phyloP scores from a whole-genome alignment of 2,113 vertebrate genomes.

The Falco punctatus region DNA sequence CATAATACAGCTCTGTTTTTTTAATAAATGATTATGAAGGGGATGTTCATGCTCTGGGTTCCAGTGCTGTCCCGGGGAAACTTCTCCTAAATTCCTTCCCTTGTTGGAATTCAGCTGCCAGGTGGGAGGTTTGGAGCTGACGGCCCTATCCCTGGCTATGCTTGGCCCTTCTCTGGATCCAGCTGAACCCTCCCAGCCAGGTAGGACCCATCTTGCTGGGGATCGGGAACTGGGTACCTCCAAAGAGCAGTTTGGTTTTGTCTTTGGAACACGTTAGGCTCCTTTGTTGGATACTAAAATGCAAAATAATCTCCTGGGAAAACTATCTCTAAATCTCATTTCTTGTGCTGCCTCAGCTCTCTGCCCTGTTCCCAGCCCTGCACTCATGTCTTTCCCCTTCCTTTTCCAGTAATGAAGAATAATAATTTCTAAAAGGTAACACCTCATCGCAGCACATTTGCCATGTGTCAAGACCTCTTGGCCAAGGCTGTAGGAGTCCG shows the following conservation, averaged over 20 bases:
- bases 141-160: rapidly evolving
- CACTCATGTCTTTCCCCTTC: rapidly evolving
- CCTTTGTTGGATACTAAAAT: not conserved
- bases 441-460: rapidly evolving
- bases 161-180: not conserved
- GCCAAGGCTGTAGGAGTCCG: not conserved
- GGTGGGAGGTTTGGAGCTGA: not conserved
- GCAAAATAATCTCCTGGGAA: not conserved
- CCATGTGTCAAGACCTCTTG: not conserved
- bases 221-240: rapidly evolving
- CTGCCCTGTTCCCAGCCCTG: rapidly evolving
- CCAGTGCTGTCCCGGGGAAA: not conserved
- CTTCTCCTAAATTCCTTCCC: not conserved
- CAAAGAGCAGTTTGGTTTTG: not conserved
- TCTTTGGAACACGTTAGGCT: not conserved
- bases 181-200: not conserved
- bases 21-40: rapidly evolving
- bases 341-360: not conserved
- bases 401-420: not conserved
- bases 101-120: rapidly evolving
- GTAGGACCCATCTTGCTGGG: rapidly evolving
- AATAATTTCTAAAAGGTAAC: not conserved
- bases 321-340: rapidly evolving
- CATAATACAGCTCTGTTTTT: not conserved
- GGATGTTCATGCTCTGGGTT: not conserved